Evolutionary conservation across 2,797 vertebrate genomes (phyloP).

Genomic region (Mallotus villosus): DNA sequence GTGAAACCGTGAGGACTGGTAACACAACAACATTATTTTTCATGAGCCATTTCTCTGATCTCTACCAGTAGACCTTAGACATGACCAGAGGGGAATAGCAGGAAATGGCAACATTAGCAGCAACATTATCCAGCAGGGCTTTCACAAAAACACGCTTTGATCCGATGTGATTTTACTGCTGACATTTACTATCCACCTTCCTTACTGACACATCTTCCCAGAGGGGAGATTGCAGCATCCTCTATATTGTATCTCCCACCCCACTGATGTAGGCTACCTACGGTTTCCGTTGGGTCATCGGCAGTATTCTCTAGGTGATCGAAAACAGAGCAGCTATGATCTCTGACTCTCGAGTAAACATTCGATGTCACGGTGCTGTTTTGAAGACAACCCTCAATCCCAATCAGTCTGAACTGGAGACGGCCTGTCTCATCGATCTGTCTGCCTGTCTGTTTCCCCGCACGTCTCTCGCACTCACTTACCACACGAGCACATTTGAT

Average conservation of each 20-base stretch:
- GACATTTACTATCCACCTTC: slow-evolving; percentile 31
- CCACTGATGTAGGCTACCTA: background rate
- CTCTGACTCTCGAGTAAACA: slow-evolving; percentile 25
- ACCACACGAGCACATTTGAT: background rate
- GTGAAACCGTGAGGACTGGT: background rate
- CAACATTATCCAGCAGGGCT: slow-evolving; percentile 27
- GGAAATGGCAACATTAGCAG: slow-evolving; percentile 23
- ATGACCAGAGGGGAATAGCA: slow-evolving; percentile 21
- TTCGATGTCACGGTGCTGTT: slow-evolving; percentile 15
- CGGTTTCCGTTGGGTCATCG: background rate
- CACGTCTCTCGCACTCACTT: background rate
- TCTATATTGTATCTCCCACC: background rate
- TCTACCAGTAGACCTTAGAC: slow-evolving; percentile 36
- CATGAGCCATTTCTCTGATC: slow-evolving; percentile 26
- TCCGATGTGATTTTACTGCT: slow-evolving; percentile 31
- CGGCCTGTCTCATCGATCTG: too few relatives aligned
- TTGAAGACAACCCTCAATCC: background rate
- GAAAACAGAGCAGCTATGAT: slow-evolving; percentile 10
- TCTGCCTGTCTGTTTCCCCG: too few relatives aligned
- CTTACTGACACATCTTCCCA: background rate
- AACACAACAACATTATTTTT: slow-evolving; percentile 2
- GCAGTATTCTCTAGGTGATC: background rate
- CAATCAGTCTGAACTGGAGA: too few relatives aligned
- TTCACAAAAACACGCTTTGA: slow-evolving; percentile 23
- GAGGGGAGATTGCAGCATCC: background rate